Conservation (phyloP, 1,140 invertebrate species). For the Diuraphis noxia region DNA sequence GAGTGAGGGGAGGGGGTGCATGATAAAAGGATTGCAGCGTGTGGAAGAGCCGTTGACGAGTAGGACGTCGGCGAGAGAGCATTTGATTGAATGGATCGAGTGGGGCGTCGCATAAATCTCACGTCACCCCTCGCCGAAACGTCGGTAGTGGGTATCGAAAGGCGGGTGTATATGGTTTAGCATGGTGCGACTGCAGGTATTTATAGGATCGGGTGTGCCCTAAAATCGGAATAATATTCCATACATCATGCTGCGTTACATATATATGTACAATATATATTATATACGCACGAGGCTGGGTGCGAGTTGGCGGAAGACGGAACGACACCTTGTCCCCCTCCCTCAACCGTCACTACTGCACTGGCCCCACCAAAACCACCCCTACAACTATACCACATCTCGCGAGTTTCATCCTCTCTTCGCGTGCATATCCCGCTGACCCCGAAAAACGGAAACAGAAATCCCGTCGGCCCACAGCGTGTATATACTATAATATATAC, state of each 20-base stretch:
- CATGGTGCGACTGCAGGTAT: neutral
- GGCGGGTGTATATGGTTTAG: neutral
- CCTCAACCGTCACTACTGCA: neutral
- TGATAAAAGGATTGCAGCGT: neutral
- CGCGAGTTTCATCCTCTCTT: too few species aligned
- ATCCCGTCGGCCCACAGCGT: neutral
- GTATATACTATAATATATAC: too few species aligned
- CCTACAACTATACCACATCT: neutral
- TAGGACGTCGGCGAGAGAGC: neutral
- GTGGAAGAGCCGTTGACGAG: neutral
- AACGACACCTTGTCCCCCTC: slow-evolving; percentile 10
- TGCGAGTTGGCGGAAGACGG: neutral
- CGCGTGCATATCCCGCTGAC: neutral
- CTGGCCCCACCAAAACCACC: neutral
- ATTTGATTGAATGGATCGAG: slow-evolving; percentile 15
- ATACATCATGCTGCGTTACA: neutral
- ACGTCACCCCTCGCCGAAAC: neutral
- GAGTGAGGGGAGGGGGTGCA: too few species aligned
- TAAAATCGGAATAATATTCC: slow-evolving; percentile 29
- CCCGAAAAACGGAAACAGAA: slow-evolving; percentile 30
- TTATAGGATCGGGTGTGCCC: neutral
- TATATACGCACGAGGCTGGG: neutral
- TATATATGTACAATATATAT: neutral
- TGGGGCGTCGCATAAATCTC: neutral
- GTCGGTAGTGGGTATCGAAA: neutral